phyloP scores from a whole-genome alignment of 2,888 invertebrate species.

The Aquatica leii region DNA sequence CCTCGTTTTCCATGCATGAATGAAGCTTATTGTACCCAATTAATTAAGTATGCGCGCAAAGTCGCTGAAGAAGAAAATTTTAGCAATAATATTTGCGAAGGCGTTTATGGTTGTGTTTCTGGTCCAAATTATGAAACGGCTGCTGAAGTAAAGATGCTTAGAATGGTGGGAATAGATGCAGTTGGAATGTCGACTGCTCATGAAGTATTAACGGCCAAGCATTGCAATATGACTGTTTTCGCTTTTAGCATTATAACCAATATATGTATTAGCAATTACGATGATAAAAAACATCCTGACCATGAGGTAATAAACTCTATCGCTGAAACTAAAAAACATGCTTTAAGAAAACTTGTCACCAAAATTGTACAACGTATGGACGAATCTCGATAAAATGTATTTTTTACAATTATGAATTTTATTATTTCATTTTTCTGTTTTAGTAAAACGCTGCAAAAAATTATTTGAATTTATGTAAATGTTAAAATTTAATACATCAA shows the following conservation, averaged over 20 bases:
- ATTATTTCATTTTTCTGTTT: too few relatives aligned
- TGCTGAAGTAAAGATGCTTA: conserved; percentile 87
- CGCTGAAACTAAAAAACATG: too few relatives aligned
- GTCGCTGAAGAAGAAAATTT: conserved; percentile 70
- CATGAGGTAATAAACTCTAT: background rate
- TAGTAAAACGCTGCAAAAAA: too few relatives aligned
- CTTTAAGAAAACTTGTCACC: too few relatives aligned
- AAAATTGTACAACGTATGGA: too few relatives aligned
- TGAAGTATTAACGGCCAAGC: conserved; percentile 86
- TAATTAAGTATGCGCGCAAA: conserved; percentile 75
- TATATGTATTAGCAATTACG: conserved; percentile 83
- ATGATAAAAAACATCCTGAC: conserved; percentile 71
- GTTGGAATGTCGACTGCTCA: conserved; percentile 85
- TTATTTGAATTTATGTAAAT: too few relatives aligned
- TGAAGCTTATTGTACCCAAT: conserved; percentile 80
- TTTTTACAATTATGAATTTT: too few relatives aligned
- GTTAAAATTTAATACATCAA: too few relatives aligned
- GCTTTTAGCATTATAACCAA: conserved; percentile 96
- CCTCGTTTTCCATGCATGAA: conserved; percentile 94
- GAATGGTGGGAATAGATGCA: conserved; percentile 83
- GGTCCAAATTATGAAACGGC: conserved; percentile 97
- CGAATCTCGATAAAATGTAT: too few relatives aligned
- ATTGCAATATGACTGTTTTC: conserved; percentile 90
- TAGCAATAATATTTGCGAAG: conserved; percentile 78
- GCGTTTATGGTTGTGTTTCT: conserved; percentile 93